Evolutionary conservation across 1,140 invertebrate species (phyloP), one percentile per base, ranked within the genome.

Genomic region (Saccostrea echinata): DNA sequence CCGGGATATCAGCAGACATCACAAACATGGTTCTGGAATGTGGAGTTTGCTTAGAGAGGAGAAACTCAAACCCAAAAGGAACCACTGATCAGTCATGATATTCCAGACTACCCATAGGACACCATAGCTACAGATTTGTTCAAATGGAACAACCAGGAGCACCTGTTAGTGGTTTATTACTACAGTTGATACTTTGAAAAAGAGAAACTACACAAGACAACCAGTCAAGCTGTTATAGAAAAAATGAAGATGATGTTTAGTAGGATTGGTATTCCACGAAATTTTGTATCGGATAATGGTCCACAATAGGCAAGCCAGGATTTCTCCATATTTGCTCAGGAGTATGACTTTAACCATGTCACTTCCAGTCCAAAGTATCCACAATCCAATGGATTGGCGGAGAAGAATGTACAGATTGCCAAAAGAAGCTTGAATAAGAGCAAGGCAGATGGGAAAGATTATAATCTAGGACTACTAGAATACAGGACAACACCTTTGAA

Each of bases 1-100:
- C 87, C 12, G 61, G 30, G 12, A 86, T 91, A 80, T 30, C 33
- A 57, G 57, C 43, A 76, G 61, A 91, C 51, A 88, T 91, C 4
- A 30, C 30, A 9, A 83, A 90, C 21, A 85, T 87, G 80, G 83
- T 89, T 3, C 57, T 71, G 16, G 81, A 83, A 43, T 91, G 91
- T 84, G 18, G 4, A 33, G 51, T 88, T 1, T 91, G 88, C 53
- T 55, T 89, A 64, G 27, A 84, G 57, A 33, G 84, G 21, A 80
- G 76, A 24, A 53, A 57, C 21, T 55, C 61, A 1, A 89, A 90
- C 27, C 12, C n/a, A 3, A 0, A 86, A 84, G 61, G 87, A 91
- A 68, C 85, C 91, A 21, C n/a, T 89, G 9, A 86, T 85, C 4
- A 35, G 85, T 18, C 88, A 84, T 84, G 43, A 82, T 11, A 88